phyloP scores from a whole-genome alignment of 2,113 vertebrate genomes.

The Podarcis cretensis region DNA sequence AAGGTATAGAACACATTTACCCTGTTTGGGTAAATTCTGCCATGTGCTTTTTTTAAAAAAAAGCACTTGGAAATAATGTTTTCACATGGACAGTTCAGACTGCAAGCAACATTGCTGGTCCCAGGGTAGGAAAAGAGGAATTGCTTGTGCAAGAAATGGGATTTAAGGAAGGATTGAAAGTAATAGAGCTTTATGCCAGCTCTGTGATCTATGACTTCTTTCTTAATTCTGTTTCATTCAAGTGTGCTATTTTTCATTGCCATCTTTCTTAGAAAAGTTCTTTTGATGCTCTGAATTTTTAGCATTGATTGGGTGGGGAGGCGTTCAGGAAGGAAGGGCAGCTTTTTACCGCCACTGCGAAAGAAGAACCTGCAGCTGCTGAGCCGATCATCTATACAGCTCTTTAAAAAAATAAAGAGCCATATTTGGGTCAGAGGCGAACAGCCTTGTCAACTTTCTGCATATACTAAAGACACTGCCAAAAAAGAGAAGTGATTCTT shows the following conservation, averaged over 20 bases:
- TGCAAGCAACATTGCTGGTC: neutral
- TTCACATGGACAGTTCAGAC: neutral
- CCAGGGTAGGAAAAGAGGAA: neutral
- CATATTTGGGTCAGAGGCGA: neutral
- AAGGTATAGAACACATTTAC: neutral
- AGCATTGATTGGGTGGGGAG: neutral
- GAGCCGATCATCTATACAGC: neutral
- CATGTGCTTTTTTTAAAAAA: neutral
- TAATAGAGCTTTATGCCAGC: conserved; percentile 1
- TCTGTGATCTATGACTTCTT: neutral
- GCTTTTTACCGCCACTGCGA: neutral
- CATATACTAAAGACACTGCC: neutral
- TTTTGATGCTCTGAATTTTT: conserved; percentile 27
- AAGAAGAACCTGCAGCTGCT: neutral
- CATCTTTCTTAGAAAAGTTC: conserved; percentile 49
- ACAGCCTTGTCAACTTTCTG: neutral
- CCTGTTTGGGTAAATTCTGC: neutral
- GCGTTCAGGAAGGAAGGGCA: neutral
- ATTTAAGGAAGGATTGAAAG: conserved; percentile 51
- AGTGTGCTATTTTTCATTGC: conserved; percentile 36
- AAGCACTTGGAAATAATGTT: neutral
- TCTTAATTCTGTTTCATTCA: conserved; percentile 24
- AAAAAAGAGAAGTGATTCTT: neutral
- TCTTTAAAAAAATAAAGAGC: neutral
- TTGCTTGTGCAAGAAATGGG: conserved; percentile 33